A percentile compares a stretch with the other conserved stretches of the same genome.
These are phyloP conservation scores for Cosmia pyralina DNA, from an alignment of 2,888 invertebrate species.

Conservation along the genomic window DNA sequence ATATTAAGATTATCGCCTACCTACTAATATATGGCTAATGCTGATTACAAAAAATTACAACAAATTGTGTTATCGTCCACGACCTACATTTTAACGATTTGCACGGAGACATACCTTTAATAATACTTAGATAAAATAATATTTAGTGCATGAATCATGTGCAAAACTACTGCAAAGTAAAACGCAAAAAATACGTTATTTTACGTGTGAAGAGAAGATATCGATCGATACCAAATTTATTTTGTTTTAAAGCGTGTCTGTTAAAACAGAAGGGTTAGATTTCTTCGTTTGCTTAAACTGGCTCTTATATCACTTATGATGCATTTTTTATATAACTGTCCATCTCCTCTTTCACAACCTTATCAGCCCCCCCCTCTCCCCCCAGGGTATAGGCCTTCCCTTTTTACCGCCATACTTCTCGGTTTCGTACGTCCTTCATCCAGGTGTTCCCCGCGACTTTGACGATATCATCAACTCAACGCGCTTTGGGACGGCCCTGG, in stretches of 20 bases:
- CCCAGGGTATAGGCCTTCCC: too few species aligned
- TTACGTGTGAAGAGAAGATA: neutral
- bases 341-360: too few species aligned
- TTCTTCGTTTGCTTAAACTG: neutral
- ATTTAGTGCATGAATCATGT: conserved; percentile 20
- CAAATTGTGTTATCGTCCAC: conserved; percentile 41
- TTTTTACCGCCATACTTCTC: too few species aligned
- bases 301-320: too few species aligned
- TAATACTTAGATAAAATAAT: conserved; percentile 24
- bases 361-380: too few species aligned
- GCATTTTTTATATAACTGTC: too few species aligned
- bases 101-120: conserved; percentile 6
- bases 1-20: conserved; percentile 31
- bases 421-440: too few species aligned
- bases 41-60: conserved; percentile 12
- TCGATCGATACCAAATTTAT: neutral
- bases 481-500: too few species aligned
- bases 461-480: too few species aligned
- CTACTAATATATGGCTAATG: conserved; percentile 4
- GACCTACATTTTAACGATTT: conserved; percentile 40
- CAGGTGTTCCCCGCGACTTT: too few species aligned
- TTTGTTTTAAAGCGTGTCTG: neutral
- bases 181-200: neutral
- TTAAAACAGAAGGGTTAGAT: too few species aligned
- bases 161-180: neutral